Conservation (phyloP, 2,888 invertebrate genomes). For the Erebia epiphron region DNA sequence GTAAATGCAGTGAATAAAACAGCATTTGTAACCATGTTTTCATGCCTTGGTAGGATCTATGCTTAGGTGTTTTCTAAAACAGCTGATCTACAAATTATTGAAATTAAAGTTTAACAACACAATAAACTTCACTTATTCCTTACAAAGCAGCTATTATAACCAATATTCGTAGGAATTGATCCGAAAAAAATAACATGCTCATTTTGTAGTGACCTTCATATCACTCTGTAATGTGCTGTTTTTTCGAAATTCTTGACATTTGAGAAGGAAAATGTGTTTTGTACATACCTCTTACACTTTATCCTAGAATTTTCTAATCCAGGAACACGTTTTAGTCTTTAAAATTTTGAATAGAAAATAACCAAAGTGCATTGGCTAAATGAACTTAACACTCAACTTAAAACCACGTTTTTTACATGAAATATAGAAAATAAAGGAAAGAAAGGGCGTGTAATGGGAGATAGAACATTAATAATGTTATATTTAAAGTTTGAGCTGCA, state of each 20-base stretch:
- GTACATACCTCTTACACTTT: constrained; percentile 76
- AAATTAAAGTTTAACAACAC: background rate
- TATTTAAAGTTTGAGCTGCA: constrained; percentile 32
- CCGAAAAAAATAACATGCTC: constrained; percentile 14
- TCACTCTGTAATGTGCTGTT: background rate
- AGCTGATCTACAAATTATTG: background rate
- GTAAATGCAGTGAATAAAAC: background rate
- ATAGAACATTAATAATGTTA: constrained; percentile 15
- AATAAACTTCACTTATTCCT: background rate
- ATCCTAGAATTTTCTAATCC: constrained; percentile 57
- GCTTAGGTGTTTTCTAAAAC: background rate
- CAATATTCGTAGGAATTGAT: background rate
- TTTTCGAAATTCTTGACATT: constrained; percentile 12
- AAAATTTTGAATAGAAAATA: constrained; percentile 58
- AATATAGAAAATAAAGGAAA: constrained; percentile 40
- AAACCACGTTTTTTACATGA: constrained; percentile 38
- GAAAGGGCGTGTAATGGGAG: constrained; percentile 8
- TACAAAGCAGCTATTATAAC: background rate
- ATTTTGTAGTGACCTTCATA: constrained; percentile 16
- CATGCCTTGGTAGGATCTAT: background rate
- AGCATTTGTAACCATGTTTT: background rate
- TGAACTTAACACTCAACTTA: constrained; percentile 55
- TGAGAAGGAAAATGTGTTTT: constrained; percentile 10
- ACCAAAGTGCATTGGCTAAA: constrained; percentile 60
- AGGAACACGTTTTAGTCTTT: constrained; percentile 49